Evolutionary conservation across 2,888 invertebrate species (phyloP).

Genomic region (Nephrotoma flavescens): DNA sequence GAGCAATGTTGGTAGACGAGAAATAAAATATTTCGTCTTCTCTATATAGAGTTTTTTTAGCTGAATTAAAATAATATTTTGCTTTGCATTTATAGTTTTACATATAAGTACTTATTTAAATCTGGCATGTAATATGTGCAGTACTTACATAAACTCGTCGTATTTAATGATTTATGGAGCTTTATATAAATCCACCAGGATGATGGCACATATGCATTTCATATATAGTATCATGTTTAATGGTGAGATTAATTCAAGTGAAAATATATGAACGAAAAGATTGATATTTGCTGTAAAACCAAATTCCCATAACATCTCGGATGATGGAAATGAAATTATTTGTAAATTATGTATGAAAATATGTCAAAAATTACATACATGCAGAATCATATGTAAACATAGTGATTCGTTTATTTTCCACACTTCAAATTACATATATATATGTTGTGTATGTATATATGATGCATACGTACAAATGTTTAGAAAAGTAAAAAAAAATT

Average conservation of each 20-base stretch:
- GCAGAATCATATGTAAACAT: background rate
- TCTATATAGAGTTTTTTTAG: background rate
- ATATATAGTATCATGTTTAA: background rate
- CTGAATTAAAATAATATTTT: background rate
- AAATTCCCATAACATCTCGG: background rate
- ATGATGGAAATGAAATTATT: background rate
- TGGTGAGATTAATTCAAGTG: background rate
- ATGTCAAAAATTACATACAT: background rate
- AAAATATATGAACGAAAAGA: background rate
- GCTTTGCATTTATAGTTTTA: background rate
- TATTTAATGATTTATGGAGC: background rate
- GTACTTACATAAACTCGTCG: background rate
- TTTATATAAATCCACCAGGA: background rate
- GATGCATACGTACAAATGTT: background rate
- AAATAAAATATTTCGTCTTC: background rate
- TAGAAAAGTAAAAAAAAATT: background rate
- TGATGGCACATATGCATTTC: background rate
- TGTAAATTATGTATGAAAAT: background rate
- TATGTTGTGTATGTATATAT: background rate
- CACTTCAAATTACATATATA: background rate
- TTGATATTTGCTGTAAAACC: background rate
- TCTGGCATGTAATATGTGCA: background rate
- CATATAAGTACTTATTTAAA: background rate
- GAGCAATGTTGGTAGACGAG: background rate
- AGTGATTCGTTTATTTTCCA: background rate